phyloP scores from a whole-genome alignment of 2,888 invertebrate species.

The Eupithecia exiguata region DNA sequence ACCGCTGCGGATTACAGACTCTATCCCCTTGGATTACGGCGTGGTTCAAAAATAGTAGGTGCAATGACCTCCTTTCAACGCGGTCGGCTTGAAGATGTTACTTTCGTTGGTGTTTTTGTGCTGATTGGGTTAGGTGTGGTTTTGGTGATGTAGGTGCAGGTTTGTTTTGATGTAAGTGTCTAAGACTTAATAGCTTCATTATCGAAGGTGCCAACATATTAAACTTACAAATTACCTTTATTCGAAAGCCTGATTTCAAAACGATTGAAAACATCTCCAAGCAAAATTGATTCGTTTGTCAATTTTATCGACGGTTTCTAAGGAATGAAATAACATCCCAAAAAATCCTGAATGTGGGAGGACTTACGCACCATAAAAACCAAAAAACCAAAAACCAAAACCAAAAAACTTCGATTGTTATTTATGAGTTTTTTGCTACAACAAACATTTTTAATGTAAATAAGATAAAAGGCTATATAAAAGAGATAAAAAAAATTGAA shows the following conservation, averaged over 20 bases:
- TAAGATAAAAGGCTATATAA: too few relatives aligned
- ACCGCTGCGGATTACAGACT: slow-evolving; percentile 62
- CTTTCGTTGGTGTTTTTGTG: slow-evolving; percentile 73
- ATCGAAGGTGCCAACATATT: not conserved
- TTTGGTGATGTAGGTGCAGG: slow-evolving; percentile 45
- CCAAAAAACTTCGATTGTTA: too few relatives aligned
- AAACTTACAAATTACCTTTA: not conserved
- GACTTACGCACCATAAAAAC: too few relatives aligned
- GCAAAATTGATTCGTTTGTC: not conserved
- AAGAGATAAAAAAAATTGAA: too few relatives aligned
- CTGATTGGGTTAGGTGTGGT: slow-evolving; percentile 57
- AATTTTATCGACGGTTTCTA: not conserved
- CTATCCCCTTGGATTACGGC: slow-evolving; percentile 64
- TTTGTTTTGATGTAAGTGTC: not conserved
- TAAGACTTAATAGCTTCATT: not conserved
- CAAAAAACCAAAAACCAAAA: too few relatives aligned
- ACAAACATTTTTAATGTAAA: too few relatives aligned
- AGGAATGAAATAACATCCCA: too few relatives aligned
- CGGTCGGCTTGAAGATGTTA: slow-evolving; percentile 69
- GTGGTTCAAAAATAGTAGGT: slow-evolving; percentile 66
- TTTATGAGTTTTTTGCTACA: too few relatives aligned
- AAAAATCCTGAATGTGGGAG: too few relatives aligned
- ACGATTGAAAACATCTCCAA: not conserved
- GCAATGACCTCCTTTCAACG: slow-evolving; percentile 71
- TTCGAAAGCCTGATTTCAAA: not conserved